Conservation (phyloP, 2,113 vertebrate genomes). For the Bothrops jararaca region DNA sequence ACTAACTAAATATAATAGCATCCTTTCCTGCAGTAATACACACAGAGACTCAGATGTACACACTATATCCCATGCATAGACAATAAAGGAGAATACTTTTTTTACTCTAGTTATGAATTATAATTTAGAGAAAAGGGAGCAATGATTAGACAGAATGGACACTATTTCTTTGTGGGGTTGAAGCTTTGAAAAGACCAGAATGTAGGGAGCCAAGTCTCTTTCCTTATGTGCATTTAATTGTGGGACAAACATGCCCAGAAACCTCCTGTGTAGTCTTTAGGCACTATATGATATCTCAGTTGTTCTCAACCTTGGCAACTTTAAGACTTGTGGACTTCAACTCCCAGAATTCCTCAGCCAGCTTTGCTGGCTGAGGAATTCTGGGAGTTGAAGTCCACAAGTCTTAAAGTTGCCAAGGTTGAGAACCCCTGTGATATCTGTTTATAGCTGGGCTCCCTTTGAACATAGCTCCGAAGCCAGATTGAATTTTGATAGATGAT, state of each 20-base stretch:
- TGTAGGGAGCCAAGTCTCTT: not conserved
- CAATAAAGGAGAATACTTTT: not conserved
- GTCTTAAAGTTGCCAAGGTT: too few relatives aligned
- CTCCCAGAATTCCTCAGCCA: too few relatives aligned
- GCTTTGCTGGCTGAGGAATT: too few relatives aligned
- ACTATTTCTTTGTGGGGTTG: not conserved
- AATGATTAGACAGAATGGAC: fast-evolving
- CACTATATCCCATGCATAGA: not conserved
- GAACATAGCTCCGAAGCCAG: not conserved
- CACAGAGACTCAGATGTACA: too few relatives aligned
- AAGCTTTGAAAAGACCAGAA: not conserved
- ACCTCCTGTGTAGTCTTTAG: not conserved
- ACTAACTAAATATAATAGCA: not conserved
- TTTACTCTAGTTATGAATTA: fast-evolving
- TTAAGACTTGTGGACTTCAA: too few relatives aligned
- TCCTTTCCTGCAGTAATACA: not conserved
- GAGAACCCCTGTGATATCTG: too few relatives aligned
- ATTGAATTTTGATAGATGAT: not conserved
- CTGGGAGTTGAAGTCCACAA: too few relatives aligned
- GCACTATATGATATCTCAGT: not conserved
- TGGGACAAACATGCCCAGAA: not conserved
- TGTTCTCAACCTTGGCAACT: too few relatives aligned
- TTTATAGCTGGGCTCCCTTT: not conserved
- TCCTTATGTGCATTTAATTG: not conserved
- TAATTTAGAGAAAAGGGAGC: not conserved